Evolutionary conservation across 2,113 vertebrate genomes (phyloP), one percentile per base, ranked within the genome.

Genomic region (Struthidea cinerea): DNA sequence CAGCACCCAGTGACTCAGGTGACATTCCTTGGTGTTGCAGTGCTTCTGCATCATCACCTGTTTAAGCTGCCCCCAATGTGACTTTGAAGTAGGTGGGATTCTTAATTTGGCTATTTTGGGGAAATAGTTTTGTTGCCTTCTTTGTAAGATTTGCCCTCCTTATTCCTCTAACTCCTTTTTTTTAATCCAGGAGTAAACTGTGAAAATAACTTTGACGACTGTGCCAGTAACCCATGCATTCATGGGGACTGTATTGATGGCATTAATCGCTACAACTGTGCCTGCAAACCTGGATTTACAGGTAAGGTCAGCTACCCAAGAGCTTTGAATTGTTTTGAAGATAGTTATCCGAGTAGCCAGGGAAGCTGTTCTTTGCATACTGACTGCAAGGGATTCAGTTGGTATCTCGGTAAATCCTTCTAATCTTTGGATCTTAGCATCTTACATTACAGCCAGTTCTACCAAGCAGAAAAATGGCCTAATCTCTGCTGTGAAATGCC

Each of bases 121-220:
- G 46, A 74, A 77, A n/a, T 3, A 76, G 21, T 37, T 82, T 52
- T 60, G 21, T 71, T 80, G 27, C 49, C 21, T 10, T 47, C 37
- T 52, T 75, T 82, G 33, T 79, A 49, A 84, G 41, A 20, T 73
- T 74, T 82, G 23, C 10, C 17, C 13, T 49, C 33, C 24, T 77
- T 69, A 79, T 64, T 84, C 24, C 3, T 82, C 46, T 56, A 11
- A 69, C 5, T 46, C 11, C 3, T 90, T 52, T 93, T 41, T 90
- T 65, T 94, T 32, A 92, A 83, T 59, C 92, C 94, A 99, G 99
- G 99, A 27, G 80, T 98, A 77, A 99, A 99, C 94, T 99, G 99
- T 97, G 99, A 99, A 95, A 98, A 98, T 84, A 99, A 99, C 96
- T 98, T 98, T 47, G 98, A 99, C 47, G 99, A 99, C 94, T 99